Evolutionary conservation across 2,888 invertebrate species (phyloP).

Genomic region (Halocaridina rubra): DNA sequence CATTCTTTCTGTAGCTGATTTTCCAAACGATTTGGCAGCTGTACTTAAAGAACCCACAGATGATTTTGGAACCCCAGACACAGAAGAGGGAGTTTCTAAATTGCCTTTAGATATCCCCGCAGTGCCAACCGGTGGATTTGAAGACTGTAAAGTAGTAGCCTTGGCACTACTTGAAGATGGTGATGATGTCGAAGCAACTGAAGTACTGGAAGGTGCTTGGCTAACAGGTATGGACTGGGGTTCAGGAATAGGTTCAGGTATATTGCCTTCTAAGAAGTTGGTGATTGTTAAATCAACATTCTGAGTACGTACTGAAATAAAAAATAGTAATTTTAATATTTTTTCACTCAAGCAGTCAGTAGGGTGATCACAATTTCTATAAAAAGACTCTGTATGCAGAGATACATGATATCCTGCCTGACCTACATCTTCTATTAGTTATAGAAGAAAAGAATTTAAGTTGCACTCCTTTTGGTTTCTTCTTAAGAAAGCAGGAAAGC

Average conservation of each 20-base stretch:
- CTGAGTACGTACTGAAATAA: conserved; percentile 75
- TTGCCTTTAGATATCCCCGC: conserved; percentile 64
- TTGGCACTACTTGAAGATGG: neutral
- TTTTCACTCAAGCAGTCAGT: no score
- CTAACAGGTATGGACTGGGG: conserved; percentile 34
- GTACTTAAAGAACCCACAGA: conserved; percentile 65
- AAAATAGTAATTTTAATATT: no score
- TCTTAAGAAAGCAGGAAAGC: no score
- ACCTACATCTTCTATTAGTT: no score
- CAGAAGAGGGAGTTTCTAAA: conserved; percentile 65
- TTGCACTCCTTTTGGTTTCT: no score
- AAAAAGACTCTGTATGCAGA: no score
- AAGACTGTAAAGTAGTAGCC: neutral
- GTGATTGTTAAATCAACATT: conserved; percentile 84
- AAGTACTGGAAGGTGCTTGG: neutral
- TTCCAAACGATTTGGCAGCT: conserved; percentile 69
- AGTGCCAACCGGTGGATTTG: conserved; percentile 18
- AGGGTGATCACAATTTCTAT: no score
- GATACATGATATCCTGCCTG: no score
- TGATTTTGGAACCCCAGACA: neutral
- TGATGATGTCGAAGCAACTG: conserved; percentile 14
- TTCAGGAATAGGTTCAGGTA: conserved; percentile 71
- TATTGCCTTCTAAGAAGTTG: conserved; percentile 82
- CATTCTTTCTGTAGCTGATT: conserved; percentile 74
- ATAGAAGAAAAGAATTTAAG: no score